Evolutionary conservation across 2,113 vertebrate genomes (phyloP).

Genomic region (Cyprinus carpio): DNA sequence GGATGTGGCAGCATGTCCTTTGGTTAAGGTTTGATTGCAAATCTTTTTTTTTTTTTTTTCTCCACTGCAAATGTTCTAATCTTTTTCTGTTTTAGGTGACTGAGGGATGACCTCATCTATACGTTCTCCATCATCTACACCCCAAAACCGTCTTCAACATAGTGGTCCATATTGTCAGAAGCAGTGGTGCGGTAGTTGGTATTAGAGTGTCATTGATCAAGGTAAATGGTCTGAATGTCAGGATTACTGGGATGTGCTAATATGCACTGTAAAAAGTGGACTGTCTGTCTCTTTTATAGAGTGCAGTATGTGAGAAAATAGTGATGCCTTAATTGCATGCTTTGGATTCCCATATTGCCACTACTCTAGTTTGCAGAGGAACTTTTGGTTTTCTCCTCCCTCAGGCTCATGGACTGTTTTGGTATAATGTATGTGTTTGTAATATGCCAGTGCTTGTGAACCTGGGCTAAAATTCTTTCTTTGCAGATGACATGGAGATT

Average conservation of each 20-base stretch:
- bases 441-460: background rate
- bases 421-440: background rate
- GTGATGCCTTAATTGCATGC: slow-evolving; percentile 55
- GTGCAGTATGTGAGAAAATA: slow-evolving; percentile 64
- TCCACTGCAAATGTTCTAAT: too few species aligned
- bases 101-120: slow-evolving; percentile 57
- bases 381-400: slow-evolving; percentile 63
- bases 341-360: slow-evolving; percentile 55
- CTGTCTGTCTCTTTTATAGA: slow-evolving; percentile 16
- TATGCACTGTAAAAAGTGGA: too few species aligned
- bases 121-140: slow-evolving; percentile 63
- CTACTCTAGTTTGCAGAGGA: slow-evolving; percentile 44
- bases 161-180: slow-evolving; percentile 31
- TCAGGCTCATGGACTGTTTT: slow-evolving; percentile 64
- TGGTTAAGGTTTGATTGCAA: too few species aligned
- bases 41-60: too few species aligned
- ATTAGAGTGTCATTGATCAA: too few species aligned
- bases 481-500: slow-evolving; percentile 47
- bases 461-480: background rate
- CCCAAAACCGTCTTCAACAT: slow-evolving; percentile 50
- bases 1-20: too few species aligned
- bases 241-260: too few species aligned
- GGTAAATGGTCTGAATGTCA: too few species aligned
- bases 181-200: too few species aligned
- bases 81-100: slow-evolving; percentile 58